Base-by-base conservation (phyloP, 2,113 vertebrate species). In the Reinhardtius hippoglossoides region DNA sequence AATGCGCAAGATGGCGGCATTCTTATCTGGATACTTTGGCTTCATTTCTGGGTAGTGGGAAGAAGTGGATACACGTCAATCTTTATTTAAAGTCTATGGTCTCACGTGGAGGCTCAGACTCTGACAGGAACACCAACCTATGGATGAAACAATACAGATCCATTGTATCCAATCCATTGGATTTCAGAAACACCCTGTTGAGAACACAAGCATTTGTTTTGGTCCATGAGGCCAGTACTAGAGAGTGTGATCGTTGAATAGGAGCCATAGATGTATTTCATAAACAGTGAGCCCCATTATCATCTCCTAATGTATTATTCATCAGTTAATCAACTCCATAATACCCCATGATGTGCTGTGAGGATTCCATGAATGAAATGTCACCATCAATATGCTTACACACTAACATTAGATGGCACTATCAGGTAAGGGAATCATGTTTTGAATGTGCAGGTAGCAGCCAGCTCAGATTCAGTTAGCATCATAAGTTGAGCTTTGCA, bases 281-380 rank as follows among this genome's bases (percentile, higher is more conserved):
- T 52, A 7, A 75, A 74, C 46, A 18, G 21, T n/a, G 14, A n/a
- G 14, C 23, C 50, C 46, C 40, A 54, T 80, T 59, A 72, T 82
- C 26, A 70, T 78, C 31, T 67, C 23, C 27, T 67, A 12, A 85
- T 85, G 55, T 62, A 90, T 88, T 78, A 82, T 87, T 88, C 65
- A 84, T 74, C 26, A 58, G 63, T 73, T 46, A 85, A 78, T 83
- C 70, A 76, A 26, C 46, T 74, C 58, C 20, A 23, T 74, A 73
- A 77, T 59, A 55, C 9, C 65, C 35, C 8, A 15, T 71, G 42
- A 85, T 78, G 67, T 62, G 27, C 48, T 56, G 48, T 67, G 35
- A 75, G 50, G 48, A 69, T 70, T 61, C n/a, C 40, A 59, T 71
- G 18, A 79, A 83, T 77, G 42, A 85, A 82, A 74, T 82, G 82